A percentile compares a stretch with the other conserved stretches of the same genome.
Conservation (phyloP, 2,113 vertebrate species). For the Bos javanicus region DNA sequence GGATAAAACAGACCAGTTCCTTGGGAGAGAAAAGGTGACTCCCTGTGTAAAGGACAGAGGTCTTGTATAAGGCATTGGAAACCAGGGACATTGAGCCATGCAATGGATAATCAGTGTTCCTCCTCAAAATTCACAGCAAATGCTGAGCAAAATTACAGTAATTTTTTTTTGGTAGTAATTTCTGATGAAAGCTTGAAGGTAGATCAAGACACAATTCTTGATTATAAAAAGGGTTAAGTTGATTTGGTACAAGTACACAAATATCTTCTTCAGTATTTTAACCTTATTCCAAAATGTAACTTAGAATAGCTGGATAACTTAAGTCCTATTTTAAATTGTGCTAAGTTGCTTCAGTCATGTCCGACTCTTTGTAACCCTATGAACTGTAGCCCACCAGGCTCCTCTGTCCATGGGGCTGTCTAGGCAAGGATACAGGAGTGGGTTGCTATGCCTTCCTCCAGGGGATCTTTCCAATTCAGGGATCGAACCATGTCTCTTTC, state of each 20-base stretch:
- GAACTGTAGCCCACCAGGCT: neutral
- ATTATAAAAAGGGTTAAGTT: neutral
- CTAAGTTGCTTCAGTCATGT: neutral
- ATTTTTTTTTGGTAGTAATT: neutral
- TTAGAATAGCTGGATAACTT: neutral
- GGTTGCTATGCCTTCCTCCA: neutral
- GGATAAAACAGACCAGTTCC: neutral
- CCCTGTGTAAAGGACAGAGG: neutral
- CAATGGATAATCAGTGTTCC: neutral
- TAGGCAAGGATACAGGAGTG: neutral
- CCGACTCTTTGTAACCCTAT: neutral
- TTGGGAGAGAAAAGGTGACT: neutral
- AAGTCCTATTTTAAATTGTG: neutral
- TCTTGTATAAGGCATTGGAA: neutral
- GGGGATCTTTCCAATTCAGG: neutral
- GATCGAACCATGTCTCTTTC: neutral
- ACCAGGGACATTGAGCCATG: neutral
- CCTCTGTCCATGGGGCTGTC: neutral
- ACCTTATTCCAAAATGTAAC: neutral
- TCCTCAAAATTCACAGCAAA: neutral
- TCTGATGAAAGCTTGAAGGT: neutral
- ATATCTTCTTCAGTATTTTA: neutral
- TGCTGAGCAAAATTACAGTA: neutral
- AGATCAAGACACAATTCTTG: neutral
- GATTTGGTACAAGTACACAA: neutral